phyloP scores from a whole-genome alignment of 2,113 vertebrate species.

The Helogale parvula region DNA sequence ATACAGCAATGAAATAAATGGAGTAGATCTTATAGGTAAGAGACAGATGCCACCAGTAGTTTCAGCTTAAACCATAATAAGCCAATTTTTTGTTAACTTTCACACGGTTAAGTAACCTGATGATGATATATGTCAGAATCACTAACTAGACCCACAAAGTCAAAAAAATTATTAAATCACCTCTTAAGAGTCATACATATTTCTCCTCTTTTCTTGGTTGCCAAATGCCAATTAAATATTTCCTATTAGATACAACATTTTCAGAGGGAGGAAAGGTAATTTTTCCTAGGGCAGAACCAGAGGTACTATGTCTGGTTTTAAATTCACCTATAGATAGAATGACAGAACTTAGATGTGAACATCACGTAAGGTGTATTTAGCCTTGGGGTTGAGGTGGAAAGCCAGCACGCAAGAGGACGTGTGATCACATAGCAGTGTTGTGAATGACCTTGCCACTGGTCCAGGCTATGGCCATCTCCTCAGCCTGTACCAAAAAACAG shows the following conservation, averaged over 20 bases:
- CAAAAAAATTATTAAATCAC: background rate
- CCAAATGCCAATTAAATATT: background rate
- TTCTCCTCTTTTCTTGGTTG: background rate
- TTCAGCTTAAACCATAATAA: background rate
- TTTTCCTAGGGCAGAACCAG: background rate
- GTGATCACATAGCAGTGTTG: background rate
- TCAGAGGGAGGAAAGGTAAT: background rate
- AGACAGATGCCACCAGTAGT: background rate
- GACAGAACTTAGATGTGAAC: background rate
- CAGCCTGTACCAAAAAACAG: background rate
- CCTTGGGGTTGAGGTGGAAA: background rate
- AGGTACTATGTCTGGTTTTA: slow-evolving; percentile 64
- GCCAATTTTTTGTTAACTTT: slow-evolving; percentile 7
- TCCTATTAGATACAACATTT: background rate
- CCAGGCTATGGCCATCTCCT: background rate
- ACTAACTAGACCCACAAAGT: background rate
- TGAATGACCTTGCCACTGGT: background rate
- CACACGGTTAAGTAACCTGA: background rate
- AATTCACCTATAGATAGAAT: slow-evolving; percentile 53
- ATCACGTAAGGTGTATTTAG: background rate
- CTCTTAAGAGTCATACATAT: background rate
- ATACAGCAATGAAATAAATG: background rate
- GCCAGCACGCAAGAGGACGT: background rate
- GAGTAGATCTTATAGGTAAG: background rate
- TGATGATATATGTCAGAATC: background rate